Evolutionary conservation across 2,797 vertebrate genomes (phyloP).

Genomic region (Spinus pinus): DNA sequence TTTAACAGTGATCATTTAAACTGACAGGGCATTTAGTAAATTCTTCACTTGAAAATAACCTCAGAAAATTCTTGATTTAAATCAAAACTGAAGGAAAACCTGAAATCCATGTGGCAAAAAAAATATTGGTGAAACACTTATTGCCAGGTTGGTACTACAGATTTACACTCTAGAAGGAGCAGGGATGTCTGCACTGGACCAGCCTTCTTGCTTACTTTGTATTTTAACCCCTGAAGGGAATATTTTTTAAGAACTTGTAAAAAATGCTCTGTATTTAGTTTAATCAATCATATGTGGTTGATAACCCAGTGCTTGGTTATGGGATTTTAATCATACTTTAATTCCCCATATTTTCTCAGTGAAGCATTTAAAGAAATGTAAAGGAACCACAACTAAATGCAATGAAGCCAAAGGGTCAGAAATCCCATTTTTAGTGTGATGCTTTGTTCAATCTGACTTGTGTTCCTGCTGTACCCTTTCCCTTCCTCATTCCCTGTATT

Average conservation of each 20-base stretch:
- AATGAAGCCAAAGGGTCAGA: not conserved
- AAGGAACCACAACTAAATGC: not conserved
- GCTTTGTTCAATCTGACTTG: not conserved
- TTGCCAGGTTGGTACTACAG: not conserved
- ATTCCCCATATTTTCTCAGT: not conserved
- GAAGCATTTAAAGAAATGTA: not conserved
- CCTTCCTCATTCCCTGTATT: not conserved
- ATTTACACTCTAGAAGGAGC: not conserved
- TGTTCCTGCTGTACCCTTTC: not conserved
- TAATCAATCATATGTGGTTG: not conserved
- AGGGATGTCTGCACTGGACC: not conserved
- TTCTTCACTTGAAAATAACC: slow-evolving; percentile 57
- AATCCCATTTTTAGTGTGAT: not conserved
- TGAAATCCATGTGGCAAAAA: slow-evolving; percentile 36
- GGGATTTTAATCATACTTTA: slow-evolving; percentile 1
- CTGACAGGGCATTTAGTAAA: slow-evolving; percentile 55
- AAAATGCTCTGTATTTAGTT: not conserved
- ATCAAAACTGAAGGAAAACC: slow-evolving; percentile 52
- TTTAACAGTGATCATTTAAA: slow-evolving; percentile 63
- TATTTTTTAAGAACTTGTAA: not conserved
- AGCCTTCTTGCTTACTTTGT: not conserved
- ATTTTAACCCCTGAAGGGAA: slow-evolving; percentile 1
- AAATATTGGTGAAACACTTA: slow-evolving; percentile 16
- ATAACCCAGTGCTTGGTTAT: not conserved
- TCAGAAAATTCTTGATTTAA: slow-evolving; percentile 47